Base-by-base conservation (phyloP, 2,113 vertebrate genomes). In the Arothron firmamentum region DNA sequence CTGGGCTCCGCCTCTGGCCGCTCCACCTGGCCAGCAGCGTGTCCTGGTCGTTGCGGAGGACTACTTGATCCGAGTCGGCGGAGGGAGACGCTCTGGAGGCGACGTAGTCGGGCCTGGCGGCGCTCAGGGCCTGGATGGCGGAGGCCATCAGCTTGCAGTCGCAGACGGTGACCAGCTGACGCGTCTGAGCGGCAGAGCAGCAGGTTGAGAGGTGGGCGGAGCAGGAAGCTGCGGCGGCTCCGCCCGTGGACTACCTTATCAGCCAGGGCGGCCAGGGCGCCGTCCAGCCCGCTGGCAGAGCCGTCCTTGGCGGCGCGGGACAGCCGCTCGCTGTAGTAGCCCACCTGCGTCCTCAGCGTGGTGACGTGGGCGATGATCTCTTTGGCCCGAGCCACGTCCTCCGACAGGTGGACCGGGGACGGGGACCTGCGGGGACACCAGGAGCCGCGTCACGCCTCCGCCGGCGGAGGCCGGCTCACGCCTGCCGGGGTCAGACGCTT, bases 301-400 rank as follows among this genome's bases (percentile, higher is more conserved):
- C 92, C 92, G 18, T 98, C 96, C 87, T 95, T 98, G 63, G 97
- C 97, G 0, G 95, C 93, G 67, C 97, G 89, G 0, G 96, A 98
- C 38, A 99, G 94, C 38, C 97, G 90, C 81, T 98, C 97, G 1
- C 95, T 93, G 8, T 99, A 99, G 90, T 98, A 99, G 88, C 93
- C 93, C 84, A 99, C 97, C 92, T 99, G 97, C 0, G 96, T 98
- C 90, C 96, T 98, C 80, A 99, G 88, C 1, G 96, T 98, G 87
- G 96, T 98, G 88, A 99, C 95, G 76, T 98, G 96, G 56, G 94
- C 91, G 41, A 98, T 97, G 65, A 99, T 96, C 88, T 99, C 97
- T 91, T 97, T 98, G 83, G 97, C 97, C 66, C 92, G 90, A 70
- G 94, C 54, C 1, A 98, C 90, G 62, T 99, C 97, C 88, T 98